Percentiles rank a stretch among this genome's conserved stretches.
Evolutionary conservation across 2,888 invertebrate genomes (phyloP).

Genomic region (Zele albiditarsus): DNA sequence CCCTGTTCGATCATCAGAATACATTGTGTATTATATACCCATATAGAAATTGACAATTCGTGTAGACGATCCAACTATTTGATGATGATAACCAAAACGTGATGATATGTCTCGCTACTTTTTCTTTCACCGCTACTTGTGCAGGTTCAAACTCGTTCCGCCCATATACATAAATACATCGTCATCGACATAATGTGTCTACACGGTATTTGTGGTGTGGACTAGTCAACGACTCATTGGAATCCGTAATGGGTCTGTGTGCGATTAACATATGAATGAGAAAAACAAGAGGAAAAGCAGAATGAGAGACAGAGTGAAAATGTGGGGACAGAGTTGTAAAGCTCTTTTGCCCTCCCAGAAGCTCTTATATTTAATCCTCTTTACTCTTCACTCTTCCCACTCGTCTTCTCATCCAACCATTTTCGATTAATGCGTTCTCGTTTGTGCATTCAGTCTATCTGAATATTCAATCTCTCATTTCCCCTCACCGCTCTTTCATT

Average conservation of each 20-base stretch:
- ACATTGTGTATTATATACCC: not conserved
- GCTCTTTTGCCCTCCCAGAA: constrained; percentile 32
- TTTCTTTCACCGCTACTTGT: too few relatives aligned
- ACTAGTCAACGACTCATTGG: not conserved
- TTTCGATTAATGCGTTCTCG: constrained; percentile 16
- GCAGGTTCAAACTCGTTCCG: not conserved
- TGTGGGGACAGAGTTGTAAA: constrained; percentile 19
- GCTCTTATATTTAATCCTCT: constrained; percentile 53
- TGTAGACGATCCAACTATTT: not conserved
- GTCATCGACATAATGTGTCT: not conserved
- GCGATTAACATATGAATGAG: constrained; percentile 43
- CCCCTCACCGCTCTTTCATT: not conserved
- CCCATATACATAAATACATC: not conserved
- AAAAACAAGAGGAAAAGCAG: not conserved
- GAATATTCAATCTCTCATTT: constrained; percentile 13
- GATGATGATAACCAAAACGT: not conserved
- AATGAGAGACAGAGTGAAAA: not conserved
- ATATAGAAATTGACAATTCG: not conserved
- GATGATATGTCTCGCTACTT: not conserved
- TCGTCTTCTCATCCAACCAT: constrained; percentile 20
- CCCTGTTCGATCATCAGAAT: not conserved
- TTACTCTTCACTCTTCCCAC: constrained; percentile 43
- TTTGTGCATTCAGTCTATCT: constrained; percentile 24
- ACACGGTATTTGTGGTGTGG: not conserved
- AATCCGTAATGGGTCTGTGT: not conserved